A percentile compares a stretch with the other conserved stretches of the same genome.
phyloP scores from a whole-genome alignment of 2,888 invertebrate genomes.

The Thysanoteuthis rhombus region DNA sequence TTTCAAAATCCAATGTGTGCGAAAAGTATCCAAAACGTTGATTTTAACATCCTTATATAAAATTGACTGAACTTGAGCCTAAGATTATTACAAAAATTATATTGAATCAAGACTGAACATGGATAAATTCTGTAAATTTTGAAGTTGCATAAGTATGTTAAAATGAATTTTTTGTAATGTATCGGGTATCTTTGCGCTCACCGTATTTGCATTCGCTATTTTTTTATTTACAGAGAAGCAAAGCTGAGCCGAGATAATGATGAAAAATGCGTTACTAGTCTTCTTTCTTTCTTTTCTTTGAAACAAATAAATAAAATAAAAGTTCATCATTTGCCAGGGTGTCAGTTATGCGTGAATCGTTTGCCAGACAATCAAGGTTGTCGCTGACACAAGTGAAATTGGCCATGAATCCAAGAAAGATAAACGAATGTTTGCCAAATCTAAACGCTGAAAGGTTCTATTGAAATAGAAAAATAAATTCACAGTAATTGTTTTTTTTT shows the following conservation, averaged over 20 bases:
- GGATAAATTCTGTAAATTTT: too few relatives aligned
- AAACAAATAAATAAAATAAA: neutral
- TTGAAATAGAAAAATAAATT: neutral
- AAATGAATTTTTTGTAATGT: too few relatives aligned
- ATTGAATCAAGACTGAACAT: too few relatives aligned
- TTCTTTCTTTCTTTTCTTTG: neutral
- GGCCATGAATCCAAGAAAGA: neutral
- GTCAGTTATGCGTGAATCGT: neutral
- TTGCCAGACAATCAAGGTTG: neutral
- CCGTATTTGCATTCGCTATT: neutral
- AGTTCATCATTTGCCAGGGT: neutral
- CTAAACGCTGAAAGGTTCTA: neutral
- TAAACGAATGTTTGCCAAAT: slow-evolving; percentile 12
- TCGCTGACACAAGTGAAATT: neutral
- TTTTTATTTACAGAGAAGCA: neutral
- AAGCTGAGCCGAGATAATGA: neutral
- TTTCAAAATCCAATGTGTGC: too few relatives aligned
- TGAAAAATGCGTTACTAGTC: neutral
- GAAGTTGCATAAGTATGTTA: too few relatives aligned
- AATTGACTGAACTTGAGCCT: too few relatives aligned
- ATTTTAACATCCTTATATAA: too few relatives aligned
- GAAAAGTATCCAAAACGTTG: too few relatives aligned
- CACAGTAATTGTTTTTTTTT: neutral
- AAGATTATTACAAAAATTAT: too few relatives aligned
- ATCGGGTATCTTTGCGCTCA: too few relatives aligned